phyloP scores from a whole-genome alignment of 2,113 vertebrate genomes.

The Pygoscelis adeliae region DNA sequence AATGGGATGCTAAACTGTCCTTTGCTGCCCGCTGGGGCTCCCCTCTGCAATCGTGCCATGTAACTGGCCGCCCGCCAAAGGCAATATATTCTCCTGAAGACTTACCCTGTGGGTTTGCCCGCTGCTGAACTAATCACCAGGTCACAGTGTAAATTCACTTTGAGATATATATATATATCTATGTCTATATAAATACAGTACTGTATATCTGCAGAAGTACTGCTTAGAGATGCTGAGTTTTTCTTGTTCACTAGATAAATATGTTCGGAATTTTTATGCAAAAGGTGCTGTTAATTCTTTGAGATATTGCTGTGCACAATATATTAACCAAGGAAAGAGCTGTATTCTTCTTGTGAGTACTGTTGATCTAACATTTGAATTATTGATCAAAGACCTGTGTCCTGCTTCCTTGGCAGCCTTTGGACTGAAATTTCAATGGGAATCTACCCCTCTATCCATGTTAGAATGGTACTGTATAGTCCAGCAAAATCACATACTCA shows the following conservation, averaged over 20 bases:
- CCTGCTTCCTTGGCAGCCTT: not conserved
- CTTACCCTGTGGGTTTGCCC: slow-evolving; percentile 37
- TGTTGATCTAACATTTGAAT: not conserved
- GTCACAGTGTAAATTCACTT: slow-evolving; percentile 74
- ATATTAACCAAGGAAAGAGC: not conserved
- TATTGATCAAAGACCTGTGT: not conserved
- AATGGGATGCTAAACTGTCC: slow-evolving; percentile 50
- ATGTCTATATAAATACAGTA: slow-evolving; percentile 67
- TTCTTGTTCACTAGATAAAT: slow-evolving; percentile 67
- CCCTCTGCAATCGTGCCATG: slow-evolving; percentile 30
- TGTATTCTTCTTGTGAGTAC: not conserved
- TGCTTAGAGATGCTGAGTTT: slow-evolving; percentile 68
- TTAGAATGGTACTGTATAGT: not conserved
- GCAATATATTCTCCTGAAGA: slow-evolving; percentile 38
- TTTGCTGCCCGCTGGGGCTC: slow-evolving; percentile 2
- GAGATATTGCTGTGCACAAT: slow-evolving; percentile 16
- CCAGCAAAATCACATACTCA: not conserved
- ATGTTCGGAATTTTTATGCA: slow-evolving; percentile 53
- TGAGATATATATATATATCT: slow-evolving; percentile 72
- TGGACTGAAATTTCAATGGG: not conserved
- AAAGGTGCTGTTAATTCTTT: slow-evolving; percentile 48
- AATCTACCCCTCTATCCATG: not conserved
- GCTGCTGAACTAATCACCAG: slow-evolving; percentile 59
- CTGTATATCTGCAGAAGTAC: slow-evolving; percentile 68
- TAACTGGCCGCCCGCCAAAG: slow-evolving; percentile 14